Base-by-base conservation (phyloP, 2,797 vertebrate genomes). In the Microcaecilia unicolor region DNA sequence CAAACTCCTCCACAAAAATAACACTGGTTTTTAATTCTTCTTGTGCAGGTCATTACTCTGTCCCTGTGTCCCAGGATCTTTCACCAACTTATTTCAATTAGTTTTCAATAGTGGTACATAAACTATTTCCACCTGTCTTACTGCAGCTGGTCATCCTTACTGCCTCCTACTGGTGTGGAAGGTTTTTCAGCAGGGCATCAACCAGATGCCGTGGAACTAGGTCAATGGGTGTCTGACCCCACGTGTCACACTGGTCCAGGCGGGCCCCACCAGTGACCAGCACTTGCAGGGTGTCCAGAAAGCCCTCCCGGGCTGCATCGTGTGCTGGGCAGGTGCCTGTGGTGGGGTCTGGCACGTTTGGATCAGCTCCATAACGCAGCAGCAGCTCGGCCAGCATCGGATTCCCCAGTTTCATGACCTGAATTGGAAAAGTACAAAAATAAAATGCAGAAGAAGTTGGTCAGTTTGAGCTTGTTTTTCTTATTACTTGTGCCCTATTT, bases 291-390 rank as follows among this genome's bases (percentile, higher is more conserved):
- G 70, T 73, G 22, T 70, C 67, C 51, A 73, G 22, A 40, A 74
- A 74, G 7, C 71, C 61, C 12, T 42, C 55, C 33, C 47, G 24
- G 20, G 52, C 58, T 2, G 67, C 69, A 28, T 76, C 74, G 60
- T 78, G 76, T 2, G 31, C 25, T 0, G 48, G 49, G 5, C 22
- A 14, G n/a, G 30, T 28, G 9, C 47, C 43, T 8, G 66, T 62
- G 41, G 7, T 4, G 0, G 11, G 36, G 12, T 49, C 55, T 0
- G n/a, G 22, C 8, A 32, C 28, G 45, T 70, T 64, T 26, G 72
- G 63, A 6, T 75, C 62, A 1, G 70, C 74, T 3, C 68, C 66
- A 8, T 50, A 28, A 24, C 28, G 16, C 34, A 72, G 61, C 28
- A 77, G 60, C 25, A 74, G 46, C 24, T 44, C 34, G 2, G 72